Conservation (phyloP, 2,113 vertebrate genomes). For the Dromas ardeola region DNA sequence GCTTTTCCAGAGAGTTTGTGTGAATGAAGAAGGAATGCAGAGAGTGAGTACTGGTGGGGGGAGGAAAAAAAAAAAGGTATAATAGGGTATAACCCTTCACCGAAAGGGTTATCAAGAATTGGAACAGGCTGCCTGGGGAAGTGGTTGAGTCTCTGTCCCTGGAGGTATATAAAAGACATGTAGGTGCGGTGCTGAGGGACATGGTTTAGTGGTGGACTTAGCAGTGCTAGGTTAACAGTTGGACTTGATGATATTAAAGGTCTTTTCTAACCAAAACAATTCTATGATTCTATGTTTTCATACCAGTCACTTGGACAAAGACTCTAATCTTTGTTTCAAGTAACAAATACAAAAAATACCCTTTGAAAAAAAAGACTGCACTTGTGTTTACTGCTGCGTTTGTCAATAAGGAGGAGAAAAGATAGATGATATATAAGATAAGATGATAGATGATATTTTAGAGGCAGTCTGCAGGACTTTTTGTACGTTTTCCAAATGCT, state of each 20-base stretch:
- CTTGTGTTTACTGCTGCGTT: background rate
- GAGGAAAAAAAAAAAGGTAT: background rate
- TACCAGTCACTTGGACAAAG: background rate
- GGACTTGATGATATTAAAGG: background rate
- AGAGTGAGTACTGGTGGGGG: slow-evolving; percentile 80
- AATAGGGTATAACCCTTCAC: background rate
- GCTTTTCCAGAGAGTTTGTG: slow-evolving; percentile 88
- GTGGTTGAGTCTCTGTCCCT: background rate
- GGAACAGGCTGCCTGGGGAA: background rate
- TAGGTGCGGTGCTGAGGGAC: background rate
- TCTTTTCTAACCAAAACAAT: background rate
- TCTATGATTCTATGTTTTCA: background rate
- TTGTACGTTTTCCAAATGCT: background rate
- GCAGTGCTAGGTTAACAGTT: background rate
- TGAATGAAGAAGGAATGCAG: slow-evolving; percentile 97
- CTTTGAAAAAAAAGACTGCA: background rate
- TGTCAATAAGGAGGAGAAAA: background rate
- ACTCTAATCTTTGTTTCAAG: background rate
- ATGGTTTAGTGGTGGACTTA: background rate
- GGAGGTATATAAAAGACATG: background rate
- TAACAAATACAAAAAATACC: background rate
- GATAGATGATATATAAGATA: background rate
- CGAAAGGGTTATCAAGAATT: background rate
- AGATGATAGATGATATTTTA: background rate
- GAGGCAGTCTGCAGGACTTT: background rate